Percentiles rank a stretch among this genome's conserved stretches.
Conservation (phyloP, 2,113 vertebrate species). For the Rissa tridactyla region DNA sequence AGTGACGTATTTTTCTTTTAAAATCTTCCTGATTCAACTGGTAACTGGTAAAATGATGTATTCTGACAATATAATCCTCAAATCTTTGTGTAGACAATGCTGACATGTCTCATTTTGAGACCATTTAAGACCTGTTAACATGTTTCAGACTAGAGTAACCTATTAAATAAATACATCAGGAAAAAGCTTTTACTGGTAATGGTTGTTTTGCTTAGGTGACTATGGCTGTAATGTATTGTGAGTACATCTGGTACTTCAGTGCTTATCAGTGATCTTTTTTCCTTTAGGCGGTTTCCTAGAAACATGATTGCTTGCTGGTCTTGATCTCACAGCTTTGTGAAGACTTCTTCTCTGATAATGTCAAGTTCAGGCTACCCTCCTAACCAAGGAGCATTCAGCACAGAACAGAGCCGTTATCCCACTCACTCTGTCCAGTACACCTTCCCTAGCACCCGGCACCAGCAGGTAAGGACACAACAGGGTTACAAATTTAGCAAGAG, state of each 20-base stretch:
- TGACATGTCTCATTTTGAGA: conserved; percentile 47
- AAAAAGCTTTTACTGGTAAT: conserved; percentile 67
- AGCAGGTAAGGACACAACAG: conserved; percentile 79
- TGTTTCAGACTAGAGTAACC: conserved; percentile 50
- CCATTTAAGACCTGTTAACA: conserved; percentile 45
- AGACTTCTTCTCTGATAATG: conserved; percentile 84
- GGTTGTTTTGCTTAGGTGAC: conserved; percentile 65
- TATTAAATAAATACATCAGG: conserved; percentile 69
- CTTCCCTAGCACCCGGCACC: conserved; percentile 87
- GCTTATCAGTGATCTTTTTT: conserved; percentile 68
- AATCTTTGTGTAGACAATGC: conserved; percentile 47
- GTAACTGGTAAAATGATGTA: conserved; percentile 7
- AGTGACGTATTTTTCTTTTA: conserved; percentile 27
- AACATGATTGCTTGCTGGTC: conserved; percentile 81
- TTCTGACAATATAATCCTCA: conserved; percentile 12
- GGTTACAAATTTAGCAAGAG: neutral
- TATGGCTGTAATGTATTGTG: conserved; percentile 67
- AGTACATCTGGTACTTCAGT: conserved; percentile 57
- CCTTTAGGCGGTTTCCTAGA: conserved; percentile 84
- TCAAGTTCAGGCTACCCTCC: conserved; percentile 97
- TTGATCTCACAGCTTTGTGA: conserved; percentile 79
- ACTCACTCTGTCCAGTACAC: conserved; percentile 93
- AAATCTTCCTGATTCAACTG: neutral
- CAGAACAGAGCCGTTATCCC: conserved; percentile 92
- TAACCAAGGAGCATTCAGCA: conserved; percentile 95